phyloP scores from a whole-genome alignment of 2,113 vertebrate genomes.

The Siniperca chuatsi region DNA sequence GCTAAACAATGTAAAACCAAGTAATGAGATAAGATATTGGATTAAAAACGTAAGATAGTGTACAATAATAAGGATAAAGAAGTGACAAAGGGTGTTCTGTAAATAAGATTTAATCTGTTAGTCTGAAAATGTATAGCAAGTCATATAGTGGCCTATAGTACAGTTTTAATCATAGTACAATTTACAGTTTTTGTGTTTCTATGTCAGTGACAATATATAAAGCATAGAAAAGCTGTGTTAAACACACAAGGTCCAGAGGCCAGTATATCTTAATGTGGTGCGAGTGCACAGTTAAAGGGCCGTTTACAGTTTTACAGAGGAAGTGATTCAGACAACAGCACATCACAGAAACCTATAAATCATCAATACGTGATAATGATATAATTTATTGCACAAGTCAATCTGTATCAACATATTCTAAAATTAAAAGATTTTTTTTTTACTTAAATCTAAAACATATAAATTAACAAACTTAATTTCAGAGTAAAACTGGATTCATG shows the following conservation, averaged over 20 bases:
- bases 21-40: slow-evolving; percentile 8
- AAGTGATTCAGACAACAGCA: slow-evolving; percentile 64
- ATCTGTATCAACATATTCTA: slow-evolving; percentile 71
- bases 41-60: background rate
- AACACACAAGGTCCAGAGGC: slow-evolving; percentile 88
- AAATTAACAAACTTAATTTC: slow-evolving; percentile 70
- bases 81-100: slow-evolving; percentile 81
- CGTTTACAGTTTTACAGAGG: slow-evolving; percentile 80
- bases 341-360: slow-evolving; percentile 63
- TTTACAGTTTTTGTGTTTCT: slow-evolving; percentile 87
- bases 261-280: slow-evolving; percentile 83
- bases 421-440: slow-evolving; percentile 52
- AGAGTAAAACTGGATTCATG: slow-evolving; percentile 62
- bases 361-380: slow-evolving; percentile 66
- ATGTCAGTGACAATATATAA: slow-evolving; percentile 88
- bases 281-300: slow-evolving; percentile 81
- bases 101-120: slow-evolving; percentile 95
- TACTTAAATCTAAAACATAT: slow-evolving; percentile 62
- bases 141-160: slow-evolving; percentile 87
- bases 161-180: slow-evolving; percentile 90
- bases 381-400: slow-evolving; percentile 94
- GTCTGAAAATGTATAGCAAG: slow-evolving; percentile 88
- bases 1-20: background rate
- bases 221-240: slow-evolving; percentile 90
- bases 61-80: slow-evolving; percentile 29